Base-by-base conservation (phyloP, 2,888 invertebrate species). In the Antheraea yamamai region DNA sequence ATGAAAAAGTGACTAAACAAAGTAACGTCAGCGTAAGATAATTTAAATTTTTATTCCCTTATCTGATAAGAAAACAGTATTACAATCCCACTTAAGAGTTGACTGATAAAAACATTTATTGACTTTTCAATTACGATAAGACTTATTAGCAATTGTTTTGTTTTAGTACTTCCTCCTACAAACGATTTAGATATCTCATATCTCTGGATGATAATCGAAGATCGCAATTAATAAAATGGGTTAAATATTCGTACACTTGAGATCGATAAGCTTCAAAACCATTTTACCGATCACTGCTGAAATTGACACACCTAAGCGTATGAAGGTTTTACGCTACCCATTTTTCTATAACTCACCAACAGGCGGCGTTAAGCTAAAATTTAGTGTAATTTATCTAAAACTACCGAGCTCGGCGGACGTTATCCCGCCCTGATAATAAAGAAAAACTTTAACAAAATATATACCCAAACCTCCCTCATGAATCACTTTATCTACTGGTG, bases 101-200 rank as follows among this genome's bases (percentile, higher is more conserved):
- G 75, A 76, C 82, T 83, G 89, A 90, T 89, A 89, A 87, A 84
- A 80, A 75, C 81, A 81, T 87, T 87, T 88, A 89, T 88, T 89
- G 85, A 85, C 86, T 88, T 84, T 78, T 77, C 79, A 76, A 79
- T 80, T 77, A 78, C 76, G 87, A 88, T 88, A 85, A 78, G 77
- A 76, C 81, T 79, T 82, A 72, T 75, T 75, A 72, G 61, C 74
- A 51, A 72, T 39, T 70, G 70, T 39, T 70, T 70, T 39, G 70
- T 70, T 70, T 18, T 39, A 30, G 30, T 70, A n/a, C 23, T 70
- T 39, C 70, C 20, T 70, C n/a, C 39, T 70, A 39, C 23, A 39
- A 39, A 66, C 14, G 26, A 66, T 66, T 30, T 66, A 26, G 26
- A 30, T 30, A 66, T 64, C 26, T 2, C 26, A 26, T 30, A 66